A percentile compares a stretch with the other conserved stretches of the same genome.
phyloP scores from a whole-genome alignment of 1,140 invertebrate species.

The Dendrolimus kikuchii region DNA sequence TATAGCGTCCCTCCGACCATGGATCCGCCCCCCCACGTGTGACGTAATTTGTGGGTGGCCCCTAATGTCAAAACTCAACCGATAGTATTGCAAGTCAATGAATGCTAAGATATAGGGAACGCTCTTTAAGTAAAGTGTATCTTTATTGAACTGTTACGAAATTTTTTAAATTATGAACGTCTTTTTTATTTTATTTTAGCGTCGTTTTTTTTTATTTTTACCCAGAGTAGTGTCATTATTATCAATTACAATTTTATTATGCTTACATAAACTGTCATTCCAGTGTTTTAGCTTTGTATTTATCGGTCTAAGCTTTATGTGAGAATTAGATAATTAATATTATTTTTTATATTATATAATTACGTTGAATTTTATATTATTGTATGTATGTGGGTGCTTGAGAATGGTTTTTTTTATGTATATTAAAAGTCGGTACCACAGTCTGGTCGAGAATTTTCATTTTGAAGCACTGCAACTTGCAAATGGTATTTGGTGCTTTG shows the following conservation, averaged over 20 bases:
- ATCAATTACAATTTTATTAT: slow-evolving; percentile 21
- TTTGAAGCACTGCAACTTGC: too few relatives aligned
- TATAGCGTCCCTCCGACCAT: too few relatives aligned
- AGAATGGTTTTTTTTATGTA: slow-evolving; percentile 36
- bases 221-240: slow-evolving; percentile 1
- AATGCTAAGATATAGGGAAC: too few relatives aligned
- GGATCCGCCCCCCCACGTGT: too few relatives aligned
- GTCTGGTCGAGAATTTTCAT: too few relatives aligned
- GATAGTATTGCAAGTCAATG: too few relatives aligned
- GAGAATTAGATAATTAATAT: slow-evolving; percentile 44
- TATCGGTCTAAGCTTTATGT: slow-evolving; percentile 60
- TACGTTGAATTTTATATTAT: slow-evolving; percentile 49
- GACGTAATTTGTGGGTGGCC: too few relatives aligned
- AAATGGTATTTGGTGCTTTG: too few relatives aligned
- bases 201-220: slow-evolving; percentile 3
- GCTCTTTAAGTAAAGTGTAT: too few relatives aligned
- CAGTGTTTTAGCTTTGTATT: slow-evolving; percentile 49
- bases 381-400: slow-evolving; percentile 53
- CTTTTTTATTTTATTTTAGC: slow-evolving; percentile 2
- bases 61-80: too few relatives aligned
- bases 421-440: too few relatives aligned
- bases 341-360: slow-evolving; percentile 45
- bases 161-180: not conserved
- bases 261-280: slow-evolving; percentile 56
- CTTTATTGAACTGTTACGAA: too few relatives aligned